Conservation (phyloP, 2,888 invertebrate species). For the Eurytoma adleriae region DNA sequence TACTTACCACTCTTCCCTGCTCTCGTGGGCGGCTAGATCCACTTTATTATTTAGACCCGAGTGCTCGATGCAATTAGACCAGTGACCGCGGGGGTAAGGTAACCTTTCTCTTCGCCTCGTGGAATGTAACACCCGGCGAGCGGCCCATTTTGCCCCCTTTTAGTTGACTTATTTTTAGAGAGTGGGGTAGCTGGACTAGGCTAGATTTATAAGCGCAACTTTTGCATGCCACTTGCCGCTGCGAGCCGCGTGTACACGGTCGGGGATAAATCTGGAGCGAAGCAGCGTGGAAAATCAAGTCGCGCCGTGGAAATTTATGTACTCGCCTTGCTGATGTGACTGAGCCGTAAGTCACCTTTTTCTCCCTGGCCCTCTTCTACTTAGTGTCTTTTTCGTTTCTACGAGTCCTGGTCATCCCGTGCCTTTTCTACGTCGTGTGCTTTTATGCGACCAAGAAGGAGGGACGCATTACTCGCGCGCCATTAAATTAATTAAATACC, state of each 20-base stretch:
- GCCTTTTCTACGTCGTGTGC: neutral
- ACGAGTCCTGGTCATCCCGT: neutral
- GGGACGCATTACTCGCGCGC: neutral
- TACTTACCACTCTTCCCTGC: no score
- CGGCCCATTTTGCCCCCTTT: no score
- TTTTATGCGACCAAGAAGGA: neutral
- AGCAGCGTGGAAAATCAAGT: constrained; percentile 32
- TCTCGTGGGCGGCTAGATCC: no score
- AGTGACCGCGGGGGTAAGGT: neutral
- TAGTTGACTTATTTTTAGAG: no score
- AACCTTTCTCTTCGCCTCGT: neutral
- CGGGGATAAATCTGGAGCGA: constrained; percentile 32
- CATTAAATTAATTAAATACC: neutral
- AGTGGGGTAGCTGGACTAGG: neutral
- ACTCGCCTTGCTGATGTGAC: neutral
- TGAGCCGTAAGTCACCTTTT: no score
- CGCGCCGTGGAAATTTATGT: constrained; percentile 29
- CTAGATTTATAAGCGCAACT: constrained; percentile 19
- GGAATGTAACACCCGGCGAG: neutral
- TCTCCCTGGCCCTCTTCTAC: no score
- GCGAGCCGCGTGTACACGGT: neutral
- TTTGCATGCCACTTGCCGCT: constrained; percentile 3
- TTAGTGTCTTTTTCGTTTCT: neutral
- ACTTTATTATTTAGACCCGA: neutral
- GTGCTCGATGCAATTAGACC: neutral